Evolutionary conservation across 2,888 invertebrate species (phyloP).

Genomic region (Dyspetes luteomarginatus): DNA sequence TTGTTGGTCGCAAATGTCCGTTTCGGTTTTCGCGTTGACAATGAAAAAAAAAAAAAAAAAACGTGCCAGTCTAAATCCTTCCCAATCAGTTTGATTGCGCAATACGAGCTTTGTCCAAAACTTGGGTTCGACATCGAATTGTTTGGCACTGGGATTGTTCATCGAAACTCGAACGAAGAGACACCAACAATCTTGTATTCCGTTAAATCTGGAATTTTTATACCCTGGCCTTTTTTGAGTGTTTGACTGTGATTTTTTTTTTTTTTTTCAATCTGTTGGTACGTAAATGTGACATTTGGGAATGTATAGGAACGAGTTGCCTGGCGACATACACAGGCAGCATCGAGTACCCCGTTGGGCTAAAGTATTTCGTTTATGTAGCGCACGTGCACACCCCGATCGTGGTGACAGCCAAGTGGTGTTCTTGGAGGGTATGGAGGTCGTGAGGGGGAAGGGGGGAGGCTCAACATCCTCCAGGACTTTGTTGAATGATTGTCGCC

Average conservation of each 20-base stretch:
- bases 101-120: slow-evolving; percentile 17
- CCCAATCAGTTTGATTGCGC: slow-evolving; percentile 36
- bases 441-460: neutral
- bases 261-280: neutral
- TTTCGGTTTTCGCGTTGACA: slow-evolving; percentile 9
- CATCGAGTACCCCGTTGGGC: neutral
- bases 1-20: neutral
- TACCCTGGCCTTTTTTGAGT: neutral
- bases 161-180: neutral
- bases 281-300: neutral
- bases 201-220: slow-evolving; percentile 21
- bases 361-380: slow-evolving; percentile 45
- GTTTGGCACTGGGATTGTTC: slow-evolving; percentile 38
- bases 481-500: slow-evolving; percentile 45
- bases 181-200: neutral
- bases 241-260: neutral
- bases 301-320: neutral
- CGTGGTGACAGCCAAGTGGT: slow-evolving; percentile 20
- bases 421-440: too few relatives aligned
- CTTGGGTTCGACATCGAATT: slow-evolving; percentile 34
- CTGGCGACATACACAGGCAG: neutral
- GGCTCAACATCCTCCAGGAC: neutral
- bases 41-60: slow-evolving; percentile 21
- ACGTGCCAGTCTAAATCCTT: slow-evolving; percentile 12
- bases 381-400: slow-evolving; percentile 29